These are phyloP conservation scores for Schizopygopsis malacanthus DNA, from an alignment of 2,797 vertebrate species.

Conservation along the genomic window DNA sequence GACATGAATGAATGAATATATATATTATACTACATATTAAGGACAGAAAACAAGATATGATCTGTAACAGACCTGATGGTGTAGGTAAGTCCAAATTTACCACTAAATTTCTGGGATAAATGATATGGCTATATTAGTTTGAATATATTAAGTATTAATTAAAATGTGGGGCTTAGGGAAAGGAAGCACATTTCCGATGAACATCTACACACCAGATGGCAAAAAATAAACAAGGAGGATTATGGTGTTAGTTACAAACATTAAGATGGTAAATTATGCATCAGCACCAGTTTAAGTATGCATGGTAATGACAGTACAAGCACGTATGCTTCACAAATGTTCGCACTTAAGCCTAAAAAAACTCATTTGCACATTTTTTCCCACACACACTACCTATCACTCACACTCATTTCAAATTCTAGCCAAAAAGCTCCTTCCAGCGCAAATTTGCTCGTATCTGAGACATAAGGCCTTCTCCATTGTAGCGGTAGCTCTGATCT, in stretches of 20 bases:
- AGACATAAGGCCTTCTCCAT: background rate
- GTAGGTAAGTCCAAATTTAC: background rate
- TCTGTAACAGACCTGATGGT: background rate
- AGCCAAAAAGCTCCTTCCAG: slow-evolving; percentile 2
- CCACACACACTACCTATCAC: background rate
- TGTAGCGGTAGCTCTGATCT: background rate
- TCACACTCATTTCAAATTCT: slow-evolving; percentile 9
- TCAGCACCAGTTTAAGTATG: slow-evolving; percentile 33
- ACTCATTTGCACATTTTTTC: background rate
- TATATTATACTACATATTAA: background rate
- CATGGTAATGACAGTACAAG: slow-evolving; percentile 13
- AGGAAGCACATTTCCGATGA: slow-evolving; percentile 4
- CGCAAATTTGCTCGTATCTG: background rate
- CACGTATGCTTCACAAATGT: slow-evolving; percentile 16
- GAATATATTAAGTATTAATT: background rate
- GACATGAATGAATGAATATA: background rate
- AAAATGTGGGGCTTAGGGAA: background rate
- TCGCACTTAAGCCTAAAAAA: slow-evolving; percentile 20
- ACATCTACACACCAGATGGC: background rate
- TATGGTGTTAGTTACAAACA: slow-evolving; percentile 15
- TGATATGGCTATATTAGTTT: slow-evolving; percentile 1
- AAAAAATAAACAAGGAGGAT: slow-evolving; percentile 34
- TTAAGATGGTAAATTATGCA: slow-evolving; percentile 30
- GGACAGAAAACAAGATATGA: background rate
- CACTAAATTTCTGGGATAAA: background rate